Percentiles rank a stretch among this genome's conserved stretches.
These are phyloP conservation scores for Campylorhamphus procurvoides DNA, from an alignment of 2,113 vertebrate species.

Conservation along the genomic window DNA sequence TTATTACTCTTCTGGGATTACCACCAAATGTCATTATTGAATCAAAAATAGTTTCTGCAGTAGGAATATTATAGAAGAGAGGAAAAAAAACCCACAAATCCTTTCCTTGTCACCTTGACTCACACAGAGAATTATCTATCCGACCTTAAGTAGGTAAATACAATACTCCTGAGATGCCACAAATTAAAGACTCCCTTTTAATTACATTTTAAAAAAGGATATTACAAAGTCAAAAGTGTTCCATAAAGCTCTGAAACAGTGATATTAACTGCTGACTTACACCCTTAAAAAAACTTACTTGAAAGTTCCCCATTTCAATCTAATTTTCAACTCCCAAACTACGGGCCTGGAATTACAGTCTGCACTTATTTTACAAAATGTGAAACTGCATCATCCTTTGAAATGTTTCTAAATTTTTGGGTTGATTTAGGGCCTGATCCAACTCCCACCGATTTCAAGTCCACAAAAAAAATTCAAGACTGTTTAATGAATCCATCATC, in stretches of 20 bases:
- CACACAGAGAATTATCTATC: not conserved
- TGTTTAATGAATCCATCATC: not conserved
- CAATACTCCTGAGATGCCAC: not conserved
- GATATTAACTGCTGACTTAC: not conserved
- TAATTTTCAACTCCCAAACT: not conserved
- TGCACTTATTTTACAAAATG: not conserved
- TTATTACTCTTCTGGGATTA: constrained; percentile 69
- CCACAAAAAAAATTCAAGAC: not conserved
- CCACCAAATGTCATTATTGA: constrained; percentile 75
- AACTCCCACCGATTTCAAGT: not conserved
- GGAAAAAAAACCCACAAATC: not conserved
- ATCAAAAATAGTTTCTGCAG: constrained; percentile 45
- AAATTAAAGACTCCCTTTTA: constrained; percentile 14
- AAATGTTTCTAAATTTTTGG: not conserved
- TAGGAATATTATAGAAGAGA: constrained; percentile 51
- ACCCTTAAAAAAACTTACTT: not conserved
- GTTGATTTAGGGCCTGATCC: not conserved
- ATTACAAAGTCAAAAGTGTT: not conserved
- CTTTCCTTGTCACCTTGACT: constrained; percentile 8
- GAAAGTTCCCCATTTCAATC: not conserved
- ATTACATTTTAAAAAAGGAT: not conserved
- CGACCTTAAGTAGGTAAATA: constrained; percentile 34
- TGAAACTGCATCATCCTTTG: not conserved
- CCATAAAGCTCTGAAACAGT: not conserved
- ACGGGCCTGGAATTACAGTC: not conserved